Conservation (phyloP, 2,888 invertebrate genomes). For the Plagodis pulveraria region DNA sequence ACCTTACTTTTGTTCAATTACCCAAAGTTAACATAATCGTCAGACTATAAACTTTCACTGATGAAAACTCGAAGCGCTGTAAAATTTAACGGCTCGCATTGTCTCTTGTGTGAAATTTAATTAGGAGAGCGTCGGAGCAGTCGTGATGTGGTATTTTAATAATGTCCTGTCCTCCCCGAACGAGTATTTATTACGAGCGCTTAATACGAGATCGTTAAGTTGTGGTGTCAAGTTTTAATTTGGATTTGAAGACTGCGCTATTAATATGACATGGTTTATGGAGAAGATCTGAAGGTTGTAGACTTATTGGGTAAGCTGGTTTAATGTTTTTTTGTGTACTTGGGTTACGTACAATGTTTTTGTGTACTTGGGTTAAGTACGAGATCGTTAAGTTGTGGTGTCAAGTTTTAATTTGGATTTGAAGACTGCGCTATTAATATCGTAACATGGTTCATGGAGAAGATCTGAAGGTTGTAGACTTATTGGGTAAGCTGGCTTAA, state of each 20-base stretch:
- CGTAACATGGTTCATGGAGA: neutral
- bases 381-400: constrained; percentile 59
- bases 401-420: constrained; percentile 63
- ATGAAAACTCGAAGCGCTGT: constrained; percentile 71
- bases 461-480: neutral
- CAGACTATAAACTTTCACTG: constrained; percentile 57
- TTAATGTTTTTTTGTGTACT: no score
- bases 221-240: constrained; percentile 65
- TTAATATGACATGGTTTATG: constrained; percentile 4
- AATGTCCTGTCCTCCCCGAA: constrained; percentile 63
- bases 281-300: neutral
- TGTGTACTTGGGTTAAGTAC: no score
- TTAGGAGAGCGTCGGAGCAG: constrained; percentile 68
- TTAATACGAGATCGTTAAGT: constrained; percentile 58
- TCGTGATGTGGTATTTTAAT: constrained; percentile 75
- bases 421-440: constrained; percentile 36
- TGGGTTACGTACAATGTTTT: no score
- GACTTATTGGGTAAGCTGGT: neutral
- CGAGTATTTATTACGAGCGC: constrained; percentile 63
- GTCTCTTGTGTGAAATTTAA: constrained; percentile 77
- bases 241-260: constrained; percentile 44
- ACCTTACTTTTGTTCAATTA: no score
- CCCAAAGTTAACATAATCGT: constrained; percentile 27
- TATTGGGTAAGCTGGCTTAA: neutral
- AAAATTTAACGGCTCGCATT: constrained; percentile 69